These are phyloP conservation scores for Axis porcinus DNA, from an alignment of 2,113 vertebrate species.

Conservation along the genomic window DNA sequence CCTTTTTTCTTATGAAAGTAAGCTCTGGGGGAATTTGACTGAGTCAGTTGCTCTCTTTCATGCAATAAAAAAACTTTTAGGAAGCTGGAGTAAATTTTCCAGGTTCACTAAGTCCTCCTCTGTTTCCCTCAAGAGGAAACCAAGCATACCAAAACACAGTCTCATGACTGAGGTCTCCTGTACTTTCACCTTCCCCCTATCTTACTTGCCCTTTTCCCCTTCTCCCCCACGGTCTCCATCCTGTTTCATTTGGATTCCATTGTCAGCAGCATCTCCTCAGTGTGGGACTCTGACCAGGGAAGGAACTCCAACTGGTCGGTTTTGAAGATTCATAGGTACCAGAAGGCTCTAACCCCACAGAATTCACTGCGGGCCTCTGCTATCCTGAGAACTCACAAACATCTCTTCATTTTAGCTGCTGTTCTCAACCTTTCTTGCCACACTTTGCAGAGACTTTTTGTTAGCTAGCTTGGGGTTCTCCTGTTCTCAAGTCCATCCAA, in stretches of 20 bases:
- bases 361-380: neutral
- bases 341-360: neutral
- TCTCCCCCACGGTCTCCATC: neutral
- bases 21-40: neutral
- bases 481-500: neutral
- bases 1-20: neutral
- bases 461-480: neutral
- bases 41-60: neutral
- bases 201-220: neutral
- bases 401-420: neutral
- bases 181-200: neutral
- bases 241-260: neutral
- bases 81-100: neutral
- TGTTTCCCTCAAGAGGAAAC: neutral
- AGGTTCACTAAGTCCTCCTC: neutral
- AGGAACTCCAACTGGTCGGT: neutral
- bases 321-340: neutral
- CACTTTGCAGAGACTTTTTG: neutral
- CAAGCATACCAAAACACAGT: neutral
- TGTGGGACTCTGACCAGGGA: neutral
- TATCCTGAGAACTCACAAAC: neutral
- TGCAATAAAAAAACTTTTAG: neutral
- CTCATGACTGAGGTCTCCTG: neutral
- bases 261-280: neutral
- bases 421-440: neutral